These are phyloP conservation scores for Epinephelus moara DNA, from an alignment of 2,113 vertebrate species.

Conservation along the genomic window DNA sequence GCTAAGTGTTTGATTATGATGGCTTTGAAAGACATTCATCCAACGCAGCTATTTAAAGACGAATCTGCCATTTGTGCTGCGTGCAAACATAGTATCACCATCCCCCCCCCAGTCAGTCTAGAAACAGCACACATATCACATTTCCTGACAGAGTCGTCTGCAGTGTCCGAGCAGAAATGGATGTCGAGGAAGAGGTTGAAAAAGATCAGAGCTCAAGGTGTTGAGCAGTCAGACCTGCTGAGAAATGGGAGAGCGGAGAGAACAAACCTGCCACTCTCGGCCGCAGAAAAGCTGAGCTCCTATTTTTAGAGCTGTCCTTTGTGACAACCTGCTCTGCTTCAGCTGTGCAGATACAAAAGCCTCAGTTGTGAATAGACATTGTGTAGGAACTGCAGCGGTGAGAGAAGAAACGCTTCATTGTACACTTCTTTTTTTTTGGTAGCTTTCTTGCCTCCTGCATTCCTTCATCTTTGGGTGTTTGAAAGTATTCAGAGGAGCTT, in stretches of 20 bases:
- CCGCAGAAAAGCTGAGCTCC: conserved; percentile 69
- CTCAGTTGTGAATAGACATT: conserved; percentile 41
- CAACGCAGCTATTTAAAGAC: neutral
- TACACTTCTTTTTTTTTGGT: neutral
- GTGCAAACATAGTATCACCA: neutral
- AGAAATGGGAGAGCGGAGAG: conserved; percentile 49
- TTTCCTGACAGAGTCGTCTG: neutral
- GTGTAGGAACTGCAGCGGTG: conserved; percentile 31
- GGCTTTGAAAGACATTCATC: conserved; percentile 13
- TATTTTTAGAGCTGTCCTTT: conserved; percentile 85
- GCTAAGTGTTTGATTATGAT: conserved; percentile 16
- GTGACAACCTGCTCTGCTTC: conserved; percentile 77
- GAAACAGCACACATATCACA: neutral
- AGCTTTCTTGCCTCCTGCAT: neutral
- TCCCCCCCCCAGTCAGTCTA: accelerated
- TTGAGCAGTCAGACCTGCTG: conserved; percentile 50
- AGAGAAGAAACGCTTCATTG: conserved; percentile 26
- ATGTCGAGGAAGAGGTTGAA: conserved; percentile 28
- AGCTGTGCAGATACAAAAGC: conserved; percentile 70
- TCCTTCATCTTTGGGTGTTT: conserved; percentile 6
- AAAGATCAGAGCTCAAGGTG: conserved; percentile 53
- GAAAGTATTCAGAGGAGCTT: neutral
- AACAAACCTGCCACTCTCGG: conserved; percentile 78
- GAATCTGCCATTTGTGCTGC: neutral
- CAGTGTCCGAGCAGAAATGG: conserved; percentile 16